phyloP scores from a whole-genome alignment of 1,140 invertebrate genomes.

The Drosophila pseudoananassae region DNA sequence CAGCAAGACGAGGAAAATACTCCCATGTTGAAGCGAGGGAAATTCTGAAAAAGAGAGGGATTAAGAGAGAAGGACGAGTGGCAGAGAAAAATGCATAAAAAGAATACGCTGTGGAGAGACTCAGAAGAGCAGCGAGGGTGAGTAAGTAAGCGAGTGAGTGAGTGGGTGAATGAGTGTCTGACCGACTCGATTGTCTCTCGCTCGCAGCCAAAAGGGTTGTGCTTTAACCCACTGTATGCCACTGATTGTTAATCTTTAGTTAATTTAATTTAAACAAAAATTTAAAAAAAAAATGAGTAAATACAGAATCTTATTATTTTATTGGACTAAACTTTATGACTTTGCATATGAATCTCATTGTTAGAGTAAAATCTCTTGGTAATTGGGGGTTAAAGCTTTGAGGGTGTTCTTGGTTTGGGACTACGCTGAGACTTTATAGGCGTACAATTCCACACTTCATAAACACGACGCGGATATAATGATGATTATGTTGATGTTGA shows the following conservation, averaged over 20 bases:
- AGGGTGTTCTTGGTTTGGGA: not conserved
- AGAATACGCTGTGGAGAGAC: conserved; percentile 14
- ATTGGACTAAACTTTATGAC: no score
- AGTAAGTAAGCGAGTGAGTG: conserved; percentile 23
- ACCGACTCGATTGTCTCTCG: conserved; percentile 33
- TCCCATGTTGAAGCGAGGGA: conserved; percentile 42
- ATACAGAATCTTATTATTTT: no score
- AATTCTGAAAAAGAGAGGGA: conserved; percentile 38
- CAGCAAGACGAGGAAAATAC: conserved; percentile 32
- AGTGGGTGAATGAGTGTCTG: conserved; percentile 33
- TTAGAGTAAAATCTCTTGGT: not conserved
- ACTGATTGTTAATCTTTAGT: no score
- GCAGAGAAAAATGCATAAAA: conserved; percentile 55
- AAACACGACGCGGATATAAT: conserved; percentile 76
- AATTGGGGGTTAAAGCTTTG: not conserved
- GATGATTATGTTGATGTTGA: conserved; percentile 56
- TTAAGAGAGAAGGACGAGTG: conserved; percentile 3
- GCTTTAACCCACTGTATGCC: not conserved
- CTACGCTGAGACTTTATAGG: conserved; percentile 68
- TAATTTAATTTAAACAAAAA: not conserved
- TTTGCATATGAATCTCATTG: not conserved
- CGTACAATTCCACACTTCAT: conserved; percentile 77
- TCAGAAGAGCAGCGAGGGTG: conserved; percentile 28
- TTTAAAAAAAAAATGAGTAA: not conserved
- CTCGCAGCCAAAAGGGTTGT: conserved; percentile 25